phyloP scores from a whole-genome alignment of 2,888 invertebrate genomes.

The Sylvicola cinctus region DNA sequence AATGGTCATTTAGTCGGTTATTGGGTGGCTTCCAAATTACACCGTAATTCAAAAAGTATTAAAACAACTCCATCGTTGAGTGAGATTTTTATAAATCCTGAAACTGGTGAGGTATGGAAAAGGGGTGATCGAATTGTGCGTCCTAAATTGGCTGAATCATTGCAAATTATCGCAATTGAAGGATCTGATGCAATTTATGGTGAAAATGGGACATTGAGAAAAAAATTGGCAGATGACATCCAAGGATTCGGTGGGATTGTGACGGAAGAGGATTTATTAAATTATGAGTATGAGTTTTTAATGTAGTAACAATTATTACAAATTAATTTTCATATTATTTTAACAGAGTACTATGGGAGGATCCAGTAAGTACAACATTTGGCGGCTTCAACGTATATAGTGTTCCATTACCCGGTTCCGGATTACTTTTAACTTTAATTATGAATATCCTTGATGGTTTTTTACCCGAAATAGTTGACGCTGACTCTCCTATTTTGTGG shows the following conservation, averaged over 20 bases:
- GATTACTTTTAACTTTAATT: constrained; percentile 58
- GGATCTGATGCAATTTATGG: constrained; percentile 55
- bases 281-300: constrained; percentile 18
- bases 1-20: constrained; percentile 39
- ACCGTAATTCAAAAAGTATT: not conserved
- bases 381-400: constrained; percentile 49
- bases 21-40: constrained; percentile 30
- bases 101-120: constrained; percentile 29
- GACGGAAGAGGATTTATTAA: constrained; percentile 43
- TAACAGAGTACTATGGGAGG: not conserved
- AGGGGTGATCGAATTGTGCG: too few species aligned
- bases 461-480: constrained; percentile 32
- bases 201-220: constrained; percentile 49
- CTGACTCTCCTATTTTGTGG: constrained; percentile 38
- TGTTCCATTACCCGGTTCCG: constrained; percentile 72
- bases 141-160: constrained; percentile 43
- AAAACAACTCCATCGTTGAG: not conserved
- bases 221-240: too few species aligned
- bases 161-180: constrained; percentile 42
- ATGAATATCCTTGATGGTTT: constrained; percentile 57
- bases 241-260: constrained; percentile 58
- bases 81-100: constrained; percentile 33
- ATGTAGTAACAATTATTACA: not conserved
- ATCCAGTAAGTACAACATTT: constrained; percentile 18
- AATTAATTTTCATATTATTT: too few species aligned